A percentile compares a stretch with the other conserved stretches of the same genome.
phyloP scores from a whole-genome alignment of 2,113 vertebrate genomes.

The Rhinoptilus africanus region DNA sequence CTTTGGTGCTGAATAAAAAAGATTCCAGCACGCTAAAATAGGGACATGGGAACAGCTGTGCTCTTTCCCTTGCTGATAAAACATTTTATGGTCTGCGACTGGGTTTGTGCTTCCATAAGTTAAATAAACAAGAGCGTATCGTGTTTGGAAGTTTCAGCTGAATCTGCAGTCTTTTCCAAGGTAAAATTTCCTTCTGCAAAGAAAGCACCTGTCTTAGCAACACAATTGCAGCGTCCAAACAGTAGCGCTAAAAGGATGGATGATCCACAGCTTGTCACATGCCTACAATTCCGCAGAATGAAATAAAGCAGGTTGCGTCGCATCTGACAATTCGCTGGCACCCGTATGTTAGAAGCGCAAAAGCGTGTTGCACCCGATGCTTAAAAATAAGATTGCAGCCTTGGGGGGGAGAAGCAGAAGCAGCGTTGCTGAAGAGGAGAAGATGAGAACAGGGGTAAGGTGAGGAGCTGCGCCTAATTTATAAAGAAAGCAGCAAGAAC shows the following conservation, averaged over 20 bases:
- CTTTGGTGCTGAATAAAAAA: neutral
- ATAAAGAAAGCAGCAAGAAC: neutral
- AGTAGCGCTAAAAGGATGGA: neutral
- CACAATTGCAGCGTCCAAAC: neutral
- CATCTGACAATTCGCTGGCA: too few species aligned
- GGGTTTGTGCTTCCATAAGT: neutral
- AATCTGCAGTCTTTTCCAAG: neutral
- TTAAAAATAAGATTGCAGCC: neutral
- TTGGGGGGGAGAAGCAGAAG: neutral
- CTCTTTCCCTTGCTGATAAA: neutral
- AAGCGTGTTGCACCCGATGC: neutral
- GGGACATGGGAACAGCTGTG: neutral
- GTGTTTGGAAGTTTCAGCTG: neutral
- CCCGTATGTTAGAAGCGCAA: neutral
- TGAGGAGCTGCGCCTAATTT: neutral
- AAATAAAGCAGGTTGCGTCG: neutral
- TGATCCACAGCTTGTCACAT: fast-evolving
- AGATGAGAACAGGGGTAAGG: neutral
- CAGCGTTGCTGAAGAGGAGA: neutral
- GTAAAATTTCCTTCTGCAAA: neutral
- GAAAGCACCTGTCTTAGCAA: neutral
- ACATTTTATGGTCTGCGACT: neutral
- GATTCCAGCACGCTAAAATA: neutral
- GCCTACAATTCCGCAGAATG: fast-evolving
- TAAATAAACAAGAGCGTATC: neutral